Base-by-base conservation (phyloP, 1,140 invertebrate species). In the Ceratoteleas bidentatus region DNA sequence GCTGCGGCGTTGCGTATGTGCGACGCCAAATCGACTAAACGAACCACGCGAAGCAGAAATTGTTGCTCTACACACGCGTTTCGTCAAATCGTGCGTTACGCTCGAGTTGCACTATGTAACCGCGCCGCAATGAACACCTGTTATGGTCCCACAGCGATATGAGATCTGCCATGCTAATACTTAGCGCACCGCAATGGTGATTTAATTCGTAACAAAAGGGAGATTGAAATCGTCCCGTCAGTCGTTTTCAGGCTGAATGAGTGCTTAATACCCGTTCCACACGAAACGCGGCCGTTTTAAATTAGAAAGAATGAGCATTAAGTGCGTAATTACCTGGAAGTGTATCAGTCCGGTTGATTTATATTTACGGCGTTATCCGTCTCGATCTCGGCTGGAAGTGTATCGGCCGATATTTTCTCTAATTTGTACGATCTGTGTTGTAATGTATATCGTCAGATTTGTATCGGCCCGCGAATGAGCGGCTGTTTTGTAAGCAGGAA, bases 221-320 rank as follows among this genome's bases (percentile, higher is more conserved):
- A 89, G 88, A 90, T 89, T 76, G 83, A 65, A 84, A 87, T 85
- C 85, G 75, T 81, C 70, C 57, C 81, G 62, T 70, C 65, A 69
- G 53, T 86, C 81, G 79, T 84, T 85, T 84, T 83, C 83, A 75
- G 72, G 75, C 69, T 73, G 56, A 84, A 85, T 62, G 57, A 82
- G 60, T 80, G 80, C 86, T 85, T 90, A 89, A 90, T 90, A 86
- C 84, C 74, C 85, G 85, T 85, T 88, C 84, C 86, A 86, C 87
- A 86, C 73, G 88, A 72, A 72, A 83, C n/a, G 13, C 36, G 8
- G 10, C n/a, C 50, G 69, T 81, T 74, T 68, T 34, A 70, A 69
- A 81, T 81, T 53, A 52, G 60, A 69, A 73, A 81, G 49, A 76
- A 72, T 66, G 57, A 68, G 53, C 52, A 52, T 64, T 72, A 65